A percentile compares a stretch with the other conserved stretches of the same genome.
These are phyloP conservation scores for Epizoanthus ramosus DNA, from an alignment of 92 coral and sea anemone genomes.

Conservation along the genomic window DNA sequence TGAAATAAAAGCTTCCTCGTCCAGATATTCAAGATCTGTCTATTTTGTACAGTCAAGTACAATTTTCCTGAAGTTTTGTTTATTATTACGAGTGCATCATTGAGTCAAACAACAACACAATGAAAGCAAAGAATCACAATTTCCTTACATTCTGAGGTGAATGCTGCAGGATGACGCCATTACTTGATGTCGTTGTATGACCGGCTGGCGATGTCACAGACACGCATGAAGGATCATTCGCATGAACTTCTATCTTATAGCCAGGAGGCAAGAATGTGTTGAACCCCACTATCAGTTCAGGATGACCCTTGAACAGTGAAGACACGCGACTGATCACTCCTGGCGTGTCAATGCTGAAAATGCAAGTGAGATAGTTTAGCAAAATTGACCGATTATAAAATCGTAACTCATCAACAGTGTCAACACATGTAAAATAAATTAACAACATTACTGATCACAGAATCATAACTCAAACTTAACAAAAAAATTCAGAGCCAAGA, in stretches of 20 bases:
- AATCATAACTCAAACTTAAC: neutral
- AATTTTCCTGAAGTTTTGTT: too few relatives aligned
- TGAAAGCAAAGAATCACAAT: neutral
- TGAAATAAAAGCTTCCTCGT: too few relatives aligned
- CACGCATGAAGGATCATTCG: constrained; percentile 89
- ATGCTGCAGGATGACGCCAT: constrained; percentile 38
- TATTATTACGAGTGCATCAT: neutral
- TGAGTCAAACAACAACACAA: neutral
- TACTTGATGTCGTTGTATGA: constrained; percentile 49
- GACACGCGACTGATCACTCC: constrained; percentile 98
- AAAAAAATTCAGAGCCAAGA: neutral
- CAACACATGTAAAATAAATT: constrained; percentile 53
- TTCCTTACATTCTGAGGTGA: constrained; percentile 54
- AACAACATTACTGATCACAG: neutral
- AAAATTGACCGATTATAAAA: neutral
- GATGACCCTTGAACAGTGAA: constrained; percentile 92
- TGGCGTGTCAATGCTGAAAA: constrained; percentile 92
- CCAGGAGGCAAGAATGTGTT: constrained; percentile 99
- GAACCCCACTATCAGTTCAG: constrained; percentile 96
- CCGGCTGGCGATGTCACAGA: constrained; percentile 96
- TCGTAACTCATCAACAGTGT: constrained; percentile 86
- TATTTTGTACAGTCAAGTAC: too few relatives aligned
- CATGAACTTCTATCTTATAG: constrained; percentile 97
- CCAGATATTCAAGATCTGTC: too few relatives aligned
- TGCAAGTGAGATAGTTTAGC: constrained; percentile 4